These are phyloP conservation scores for Lepidurus couesii DNA, from an alignment of 1,140 invertebrate genomes.

Conservation along the genomic window DNA sequence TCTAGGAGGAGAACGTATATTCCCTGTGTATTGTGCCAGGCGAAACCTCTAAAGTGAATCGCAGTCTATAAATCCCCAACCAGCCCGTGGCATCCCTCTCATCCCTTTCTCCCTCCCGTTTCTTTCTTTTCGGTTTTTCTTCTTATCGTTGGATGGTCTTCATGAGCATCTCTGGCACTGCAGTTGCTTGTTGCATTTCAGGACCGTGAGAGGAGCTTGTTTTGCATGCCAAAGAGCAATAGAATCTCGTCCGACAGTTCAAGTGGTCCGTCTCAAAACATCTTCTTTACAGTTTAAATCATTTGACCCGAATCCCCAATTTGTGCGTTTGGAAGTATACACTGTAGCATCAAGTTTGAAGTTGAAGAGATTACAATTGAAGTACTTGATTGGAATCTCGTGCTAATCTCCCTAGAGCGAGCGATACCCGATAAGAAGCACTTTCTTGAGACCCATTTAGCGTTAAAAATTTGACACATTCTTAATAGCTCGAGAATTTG, in stretches of 20 bases:
- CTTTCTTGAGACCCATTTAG: too few relatives aligned
- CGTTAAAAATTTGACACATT: too few relatives aligned
- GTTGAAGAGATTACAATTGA: too few relatives aligned
- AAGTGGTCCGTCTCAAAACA: background rate
- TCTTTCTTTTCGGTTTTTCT: background rate
- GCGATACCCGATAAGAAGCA: too few relatives aligned
- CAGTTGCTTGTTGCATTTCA: background rate
- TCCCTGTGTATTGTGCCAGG: background rate
- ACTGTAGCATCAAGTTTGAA: too few relatives aligned
- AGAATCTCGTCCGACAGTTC: background rate
- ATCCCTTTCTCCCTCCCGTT: background rate
- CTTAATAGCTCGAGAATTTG: too few relatives aligned
- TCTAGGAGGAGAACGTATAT: too few relatives aligned
- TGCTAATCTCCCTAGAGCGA: too few relatives aligned
- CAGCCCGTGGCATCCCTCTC: background rate
- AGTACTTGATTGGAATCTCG: too few relatives aligned
- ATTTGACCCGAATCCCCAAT: background rate
- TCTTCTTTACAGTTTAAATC: background rate
- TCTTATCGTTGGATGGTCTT: background rate
- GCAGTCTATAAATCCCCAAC: background rate
- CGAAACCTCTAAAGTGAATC: background rate
- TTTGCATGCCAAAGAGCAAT: background rate
- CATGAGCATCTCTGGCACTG: conserved; percentile 11
- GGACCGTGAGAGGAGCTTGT: background rate
- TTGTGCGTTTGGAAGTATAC: background rate